Evolutionary conservation across 92 coral and sea anemone genomes (phyloP).

Genomic region (Palythoa caribaeorum): DNA sequence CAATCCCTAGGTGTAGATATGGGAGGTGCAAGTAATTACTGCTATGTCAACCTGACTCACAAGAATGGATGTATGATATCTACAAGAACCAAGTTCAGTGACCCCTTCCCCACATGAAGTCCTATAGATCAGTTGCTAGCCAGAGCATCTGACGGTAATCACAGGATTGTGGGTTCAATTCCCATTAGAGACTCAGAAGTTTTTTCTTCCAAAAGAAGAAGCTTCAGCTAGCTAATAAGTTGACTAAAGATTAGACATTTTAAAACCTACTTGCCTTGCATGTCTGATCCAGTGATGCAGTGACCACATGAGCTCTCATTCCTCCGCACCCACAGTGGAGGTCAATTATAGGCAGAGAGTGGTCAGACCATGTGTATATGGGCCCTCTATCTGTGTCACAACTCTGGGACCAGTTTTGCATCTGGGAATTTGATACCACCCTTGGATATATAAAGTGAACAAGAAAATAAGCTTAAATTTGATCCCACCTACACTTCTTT

Average conservation of each 20-base stretch:
- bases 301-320: slow-evolving; percentile 77
- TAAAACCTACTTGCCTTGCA: slow-evolving; percentile 78
- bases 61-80: too few species aligned
- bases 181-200: too few species aligned
- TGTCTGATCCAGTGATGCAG: slow-evolving; percentile 96
- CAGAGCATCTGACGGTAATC: neutral
- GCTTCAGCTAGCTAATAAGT: neutral
- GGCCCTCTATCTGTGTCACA: slow-evolving; percentile 58
- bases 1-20: too few species aligned
- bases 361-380: slow-evolving; percentile 92
- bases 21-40: too few species aligned
- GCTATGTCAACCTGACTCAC: too few species aligned
- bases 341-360: slow-evolving; percentile 92
- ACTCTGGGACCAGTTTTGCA: slow-evolving; percentile 3
- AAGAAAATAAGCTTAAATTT: neutral
- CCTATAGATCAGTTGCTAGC: too few species aligned
- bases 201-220: too few species aligned
- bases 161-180: too few species aligned
- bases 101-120: too few species aligned
- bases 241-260: neutral
- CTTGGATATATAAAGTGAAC: slow-evolving; percentile 19
- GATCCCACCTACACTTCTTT: too few species aligned
- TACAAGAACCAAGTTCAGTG: too few species aligned
- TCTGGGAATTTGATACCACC: slow-evolving; percentile 60
- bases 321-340: slow-evolving; percentile 91